phyloP scores from a whole-genome alignment of 1,140 invertebrate genomes.

The Wasmannia auropunctata region DNA sequence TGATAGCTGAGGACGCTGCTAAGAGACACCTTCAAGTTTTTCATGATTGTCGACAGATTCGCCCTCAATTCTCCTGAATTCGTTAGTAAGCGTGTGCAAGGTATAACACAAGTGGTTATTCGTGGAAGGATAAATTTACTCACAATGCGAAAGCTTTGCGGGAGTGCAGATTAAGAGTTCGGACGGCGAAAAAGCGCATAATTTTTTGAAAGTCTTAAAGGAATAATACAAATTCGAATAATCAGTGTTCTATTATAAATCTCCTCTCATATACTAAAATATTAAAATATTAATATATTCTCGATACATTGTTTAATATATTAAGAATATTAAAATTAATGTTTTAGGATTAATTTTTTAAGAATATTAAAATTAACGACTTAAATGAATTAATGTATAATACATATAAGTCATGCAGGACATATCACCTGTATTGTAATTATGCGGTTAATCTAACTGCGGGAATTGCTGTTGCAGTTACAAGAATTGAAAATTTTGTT shows the following conservation, averaged over 20 bases:
- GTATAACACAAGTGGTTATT: conserved; percentile 21
- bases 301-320: neutral
- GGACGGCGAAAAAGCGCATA: neutral
- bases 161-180: neutral
- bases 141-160: conserved; percentile 1
- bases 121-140: neutral
- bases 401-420: neutral
- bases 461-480: neutral
- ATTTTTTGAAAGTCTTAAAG: neutral
- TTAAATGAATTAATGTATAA: neutral
- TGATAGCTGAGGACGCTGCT: conserved; percentile 84
- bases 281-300: neutral
- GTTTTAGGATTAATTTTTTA: too few relatives aligned
- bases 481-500: neutral
- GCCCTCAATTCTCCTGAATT: conserved; percentile 83
- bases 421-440: neutral
- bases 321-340: neutral
- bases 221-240: neutral
- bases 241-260: neutral
- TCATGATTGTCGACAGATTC: conserved; percentile 78
- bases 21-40: conserved; percentile 84
- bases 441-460: neutral
- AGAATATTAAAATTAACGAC: too few relatives aligned
- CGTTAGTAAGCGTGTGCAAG: conserved; percentile 72
- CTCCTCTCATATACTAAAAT: neutral